Percentiles rank a stretch among this genome's conserved stretches.
phyloP scores from a whole-genome alignment of 2,888 invertebrate species.

The Thera britannica region DNA sequence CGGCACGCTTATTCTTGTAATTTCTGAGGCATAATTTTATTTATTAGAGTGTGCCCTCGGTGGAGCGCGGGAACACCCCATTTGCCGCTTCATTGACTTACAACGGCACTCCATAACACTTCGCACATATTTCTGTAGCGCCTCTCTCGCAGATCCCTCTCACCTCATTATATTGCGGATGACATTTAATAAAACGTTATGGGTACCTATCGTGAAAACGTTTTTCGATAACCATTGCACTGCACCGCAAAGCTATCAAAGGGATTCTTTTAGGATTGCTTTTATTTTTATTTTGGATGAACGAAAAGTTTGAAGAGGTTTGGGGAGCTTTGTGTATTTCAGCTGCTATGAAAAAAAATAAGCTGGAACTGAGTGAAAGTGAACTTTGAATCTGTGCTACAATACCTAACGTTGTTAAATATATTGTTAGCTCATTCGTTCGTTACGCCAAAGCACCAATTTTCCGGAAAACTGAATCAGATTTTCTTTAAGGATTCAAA shows the following conservation, averaged over 20 bases:
- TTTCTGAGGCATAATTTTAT: slow-evolving; percentile 84
- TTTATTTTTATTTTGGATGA: slow-evolving; percentile 32
- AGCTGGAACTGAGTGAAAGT: background rate
- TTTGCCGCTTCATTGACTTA: slow-evolving; percentile 85
- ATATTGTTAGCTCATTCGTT: slow-evolving; percentile 4
- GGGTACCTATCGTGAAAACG: slow-evolving; percentile 68
- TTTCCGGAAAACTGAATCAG: slow-evolving; percentile 8
- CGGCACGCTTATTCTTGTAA: slow-evolving; percentile 81
- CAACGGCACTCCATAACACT: slow-evolving; percentile 84
- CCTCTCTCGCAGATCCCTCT: slow-evolving; percentile 76
- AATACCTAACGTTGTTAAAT: background rate
- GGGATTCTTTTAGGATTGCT: slow-evolving; percentile 33
- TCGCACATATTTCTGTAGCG: slow-evolving; percentile 84
- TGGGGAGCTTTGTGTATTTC: background rate
- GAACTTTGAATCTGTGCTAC: background rate
- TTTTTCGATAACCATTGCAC: slow-evolving; percentile 70
- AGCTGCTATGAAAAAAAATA: background rate
- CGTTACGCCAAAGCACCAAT: slow-evolving; percentile 4
- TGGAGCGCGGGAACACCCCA: slow-evolving; percentile 79
- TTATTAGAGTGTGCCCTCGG: slow-evolving; percentile 81
- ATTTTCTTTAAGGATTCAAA: slow-evolving; percentile 2
- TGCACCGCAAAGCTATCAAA: slow-evolving; percentile 42
- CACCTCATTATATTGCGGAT: slow-evolving; percentile 84
- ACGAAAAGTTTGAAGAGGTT: slow-evolving; percentile 2
- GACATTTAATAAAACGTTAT: slow-evolving; percentile 85